Evolutionary conservation across 2,113 vertebrate species (phyloP).

Genomic region (Zosterops hypoxanthus): DNA sequence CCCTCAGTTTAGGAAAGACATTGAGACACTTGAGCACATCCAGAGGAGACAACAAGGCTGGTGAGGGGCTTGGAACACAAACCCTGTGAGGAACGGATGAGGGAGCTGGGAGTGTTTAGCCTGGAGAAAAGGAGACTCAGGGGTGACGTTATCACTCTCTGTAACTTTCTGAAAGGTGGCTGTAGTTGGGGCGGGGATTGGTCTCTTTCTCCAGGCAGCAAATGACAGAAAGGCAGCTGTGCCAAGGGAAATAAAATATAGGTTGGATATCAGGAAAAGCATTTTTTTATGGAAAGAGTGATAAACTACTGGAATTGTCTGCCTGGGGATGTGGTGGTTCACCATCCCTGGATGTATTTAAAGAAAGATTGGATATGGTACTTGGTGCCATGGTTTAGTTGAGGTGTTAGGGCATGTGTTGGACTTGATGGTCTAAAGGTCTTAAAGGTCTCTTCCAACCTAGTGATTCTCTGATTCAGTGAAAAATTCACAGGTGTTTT

Average conservation of each 20-base stretch:
- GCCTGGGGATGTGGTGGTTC: no score
- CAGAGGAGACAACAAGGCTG: no score
- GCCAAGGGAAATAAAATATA: no score
- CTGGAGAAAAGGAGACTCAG: no score
- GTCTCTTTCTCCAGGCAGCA: background rate
- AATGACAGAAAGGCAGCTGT: background rate
- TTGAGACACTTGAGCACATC: no score
- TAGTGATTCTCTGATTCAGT: background rate
- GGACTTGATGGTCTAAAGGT: no score
- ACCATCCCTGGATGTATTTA: background rate
- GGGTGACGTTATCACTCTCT: no score
- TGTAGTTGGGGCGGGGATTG: background rate
- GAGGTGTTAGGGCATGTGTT: background rate
- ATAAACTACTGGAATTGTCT: background rate
- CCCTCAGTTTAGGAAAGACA: no score
- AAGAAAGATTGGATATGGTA: background rate
- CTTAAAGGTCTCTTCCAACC: background rate
- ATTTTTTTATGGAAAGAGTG: background rate
- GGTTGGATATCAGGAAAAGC: background rate
- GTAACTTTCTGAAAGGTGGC: background rate
- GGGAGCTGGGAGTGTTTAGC: no score
- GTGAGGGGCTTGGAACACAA: no score
- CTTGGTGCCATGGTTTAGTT: background rate
- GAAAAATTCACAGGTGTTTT: background rate
- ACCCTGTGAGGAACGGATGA: no score